phyloP scores from a whole-genome alignment of 2,888 invertebrate species.

The Lysandra bellargus region DNA sequence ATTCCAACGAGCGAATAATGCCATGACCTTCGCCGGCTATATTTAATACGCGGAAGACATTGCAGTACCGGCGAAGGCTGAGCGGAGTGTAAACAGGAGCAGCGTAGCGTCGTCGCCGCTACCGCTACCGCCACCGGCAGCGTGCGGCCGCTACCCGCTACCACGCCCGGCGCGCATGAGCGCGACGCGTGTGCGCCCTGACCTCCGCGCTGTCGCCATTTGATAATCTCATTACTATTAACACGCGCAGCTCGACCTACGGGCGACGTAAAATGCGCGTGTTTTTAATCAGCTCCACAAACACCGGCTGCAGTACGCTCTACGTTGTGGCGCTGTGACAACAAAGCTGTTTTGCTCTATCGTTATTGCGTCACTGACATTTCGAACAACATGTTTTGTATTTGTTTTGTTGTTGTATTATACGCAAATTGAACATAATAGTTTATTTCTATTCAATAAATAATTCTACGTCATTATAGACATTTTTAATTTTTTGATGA shows the following conservation, averaged over 20 bases:
- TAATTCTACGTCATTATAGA: background rate
- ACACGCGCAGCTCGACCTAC: constrained; percentile 7
- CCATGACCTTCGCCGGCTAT: constrained; percentile 73
- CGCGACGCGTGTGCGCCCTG: constrained; percentile 43
- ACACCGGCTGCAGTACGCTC: constrained; percentile 6
- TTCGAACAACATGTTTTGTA: constrained; percentile 18
- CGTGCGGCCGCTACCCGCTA: constrained; percentile 37
- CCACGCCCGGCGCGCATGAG: constrained; percentile 46
- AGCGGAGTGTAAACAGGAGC: constrained; percentile 63
- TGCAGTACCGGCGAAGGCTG: constrained; percentile 61
- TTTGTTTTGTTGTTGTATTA: background rate
- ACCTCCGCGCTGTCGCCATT: constrained; percentile 45
- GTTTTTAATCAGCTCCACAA: constrained; percentile 1
- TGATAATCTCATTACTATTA: constrained; percentile 9
- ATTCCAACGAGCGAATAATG: constrained; percentile 58
- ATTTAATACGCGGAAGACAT: constrained; percentile 77
- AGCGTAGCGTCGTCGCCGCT: constrained; percentile 41
- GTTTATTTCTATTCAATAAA: background rate
- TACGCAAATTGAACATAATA: background rate
- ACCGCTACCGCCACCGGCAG: constrained; percentile 42
- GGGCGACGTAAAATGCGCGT: constrained; percentile 22
- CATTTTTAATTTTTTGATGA: too few relatives aligned
- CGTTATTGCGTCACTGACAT: constrained; percentile 37
- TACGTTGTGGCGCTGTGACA: background rate
- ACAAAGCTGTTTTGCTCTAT: constrained; percentile 9